Base-by-base conservation (phyloP, 1,140 invertebrate genomes). In the Drosophila sucinea region DNA sequence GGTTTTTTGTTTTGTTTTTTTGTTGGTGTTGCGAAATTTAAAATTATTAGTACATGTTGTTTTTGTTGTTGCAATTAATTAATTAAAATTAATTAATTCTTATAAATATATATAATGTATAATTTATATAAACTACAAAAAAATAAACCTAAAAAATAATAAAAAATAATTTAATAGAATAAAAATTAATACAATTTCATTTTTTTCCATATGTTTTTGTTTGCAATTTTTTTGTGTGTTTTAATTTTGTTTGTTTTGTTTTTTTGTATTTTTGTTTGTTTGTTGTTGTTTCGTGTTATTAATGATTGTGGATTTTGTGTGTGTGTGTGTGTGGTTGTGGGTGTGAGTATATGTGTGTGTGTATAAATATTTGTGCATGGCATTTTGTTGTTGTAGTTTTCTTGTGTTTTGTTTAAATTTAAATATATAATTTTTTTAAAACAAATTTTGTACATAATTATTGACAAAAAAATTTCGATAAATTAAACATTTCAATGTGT, bases 161-260 rank as follows among this genome's bases (percentile, higher is more conserved):
- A 89, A 89, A 89, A 64, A 89, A 90, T 90, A 90, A 90, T 90
- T 90, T 90, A 90, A 90, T 90, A 90, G 79, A 90, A 81, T 90
- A 90, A 84, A 89, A 90, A 90, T 90, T 85, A 90, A 90, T 90
- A 90, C 85, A 90, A 85, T 90, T 90, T 80, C 66, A 67, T 73
- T 81, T 79, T 82, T 30, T 76, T 63, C 54, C 17, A 17, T 17
- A 17, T 8, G 3, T 73, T 63, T 71, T 58, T 40, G 58, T 66
- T 40, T 55, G 35, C 54, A 64, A 30, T 73, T 70, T 54, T 55
- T 77, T 65, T 74, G 56, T 77, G 67, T 71, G 25, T 73, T 35
- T 29, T 33, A 58, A 51, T 71, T 62, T 65, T 33, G 33, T 73
- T 63, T 70, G 47, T 40, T 44, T 71, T 44, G 40, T 44, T 64